Conservation (phyloP, 2,888 invertebrate species). For the Tanytarsus gracilentus region DNA sequence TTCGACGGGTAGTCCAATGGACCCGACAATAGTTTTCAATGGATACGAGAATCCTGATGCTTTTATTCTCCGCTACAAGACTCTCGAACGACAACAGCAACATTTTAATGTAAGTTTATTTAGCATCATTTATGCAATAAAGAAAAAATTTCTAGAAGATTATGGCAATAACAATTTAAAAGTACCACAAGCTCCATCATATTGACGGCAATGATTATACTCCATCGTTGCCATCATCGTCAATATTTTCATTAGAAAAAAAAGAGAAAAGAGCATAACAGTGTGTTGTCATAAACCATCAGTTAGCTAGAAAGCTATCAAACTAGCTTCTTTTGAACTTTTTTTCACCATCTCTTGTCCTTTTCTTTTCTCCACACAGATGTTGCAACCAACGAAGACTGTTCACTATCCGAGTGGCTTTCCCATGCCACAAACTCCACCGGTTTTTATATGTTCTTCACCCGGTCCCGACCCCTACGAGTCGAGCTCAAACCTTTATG, state of each 20-base stretch:
- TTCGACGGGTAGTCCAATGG: constrained; percentile 21
- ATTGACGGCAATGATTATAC: no score
- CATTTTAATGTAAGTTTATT: constrained; percentile 24
- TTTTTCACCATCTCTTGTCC: neutral
- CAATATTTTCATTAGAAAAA: neutral
- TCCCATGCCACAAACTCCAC: constrained; percentile 49
- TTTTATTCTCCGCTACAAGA: constrained; percentile 16
- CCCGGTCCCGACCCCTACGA: constrained; percentile 58
- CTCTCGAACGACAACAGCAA: constrained; percentile 16
- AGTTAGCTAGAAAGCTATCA: neutral
- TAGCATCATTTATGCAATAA: neutral
- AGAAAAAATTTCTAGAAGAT: neutral
- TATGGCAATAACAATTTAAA: no score
- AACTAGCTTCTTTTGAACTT: neutral
- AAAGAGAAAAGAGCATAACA: neutral
- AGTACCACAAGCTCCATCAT: no score
- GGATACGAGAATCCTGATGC: constrained; percentile 23
- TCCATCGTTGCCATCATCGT: neutral
- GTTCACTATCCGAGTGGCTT: constrained; percentile 53
- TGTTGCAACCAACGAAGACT: constrained; percentile 62
- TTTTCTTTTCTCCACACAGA: constrained; percentile 46
- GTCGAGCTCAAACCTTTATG: constrained; percentile 67
- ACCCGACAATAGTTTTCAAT: constrained; percentile 16
- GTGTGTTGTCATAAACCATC: neutral
- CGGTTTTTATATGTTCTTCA: constrained; percentile 62